Percentiles rank a stretch among this genome's conserved stretches.
These are phyloP conservation scores for Volucella inanis DNA, from an alignment of 2,888 invertebrate genomes.

Conservation along the genomic window DNA sequence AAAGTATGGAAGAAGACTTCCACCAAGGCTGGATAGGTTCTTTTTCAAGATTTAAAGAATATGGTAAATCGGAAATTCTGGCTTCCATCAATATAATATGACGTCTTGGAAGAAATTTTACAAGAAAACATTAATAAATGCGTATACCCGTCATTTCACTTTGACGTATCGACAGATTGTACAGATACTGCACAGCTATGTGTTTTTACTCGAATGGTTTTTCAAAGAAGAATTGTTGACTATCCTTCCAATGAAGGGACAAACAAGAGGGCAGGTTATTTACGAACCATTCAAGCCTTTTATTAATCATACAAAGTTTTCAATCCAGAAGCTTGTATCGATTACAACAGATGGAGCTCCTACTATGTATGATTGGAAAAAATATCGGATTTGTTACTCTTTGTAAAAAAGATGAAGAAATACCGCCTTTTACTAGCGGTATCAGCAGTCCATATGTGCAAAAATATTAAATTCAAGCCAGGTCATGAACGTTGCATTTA, in stretches of 20 bases:
- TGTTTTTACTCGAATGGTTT: slow-evolving; percentile 70
- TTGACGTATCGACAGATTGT: slow-evolving; percentile 75
- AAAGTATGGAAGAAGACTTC: too few species aligned
- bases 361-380: slow-evolving; percentile 44
- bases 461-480: too few species aligned
- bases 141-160: too few species aligned
- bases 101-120: too few species aligned
- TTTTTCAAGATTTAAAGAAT: not conserved
- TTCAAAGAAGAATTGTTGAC: slow-evolving; percentile 64
- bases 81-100: not conserved
- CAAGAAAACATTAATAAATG: too few species aligned
- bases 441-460: too few species aligned
- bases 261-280: slow-evolving; percentile 74
- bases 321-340: slow-evolving; percentile 72
- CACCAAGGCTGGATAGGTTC: too few species aligned
- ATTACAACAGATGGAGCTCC: slow-evolving; percentile 76
- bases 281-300: slow-evolving; percentile 70
- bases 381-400: too few species aligned
- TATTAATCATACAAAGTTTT: slow-evolving; percentile 65
- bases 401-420: too few species aligned
- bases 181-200: slow-evolving; percentile 74
- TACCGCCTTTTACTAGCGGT: too few species aligned
- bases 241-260: slow-evolving; percentile 57
- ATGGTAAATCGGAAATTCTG: too few species aligned
- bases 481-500: too few species aligned